phyloP scores from a whole-genome alignment of 23 tunicate species.

The Trididemnum nubilum region DNA sequence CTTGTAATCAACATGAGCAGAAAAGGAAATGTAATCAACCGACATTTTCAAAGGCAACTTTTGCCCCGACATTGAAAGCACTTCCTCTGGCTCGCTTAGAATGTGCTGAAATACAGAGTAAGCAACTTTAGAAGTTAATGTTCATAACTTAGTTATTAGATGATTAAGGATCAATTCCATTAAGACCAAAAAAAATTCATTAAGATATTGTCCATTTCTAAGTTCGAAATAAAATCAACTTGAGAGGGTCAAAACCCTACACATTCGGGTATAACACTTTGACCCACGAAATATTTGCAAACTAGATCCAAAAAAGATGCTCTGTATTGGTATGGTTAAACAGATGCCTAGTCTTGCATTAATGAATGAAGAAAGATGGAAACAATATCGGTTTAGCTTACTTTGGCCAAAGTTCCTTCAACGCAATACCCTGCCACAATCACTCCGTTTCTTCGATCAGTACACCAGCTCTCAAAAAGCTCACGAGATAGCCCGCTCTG shows the following conservation, averaged over 20 bases:
- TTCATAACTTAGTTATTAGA: not conserved
- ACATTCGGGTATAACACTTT: no score
- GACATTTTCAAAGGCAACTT: conserved; percentile 83
- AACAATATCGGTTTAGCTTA: conserved; percentile 5
- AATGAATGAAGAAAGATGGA: not conserved
- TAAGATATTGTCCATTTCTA: no score
- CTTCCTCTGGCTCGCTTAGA: conserved; percentile 86
- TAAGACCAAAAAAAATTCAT: no score
- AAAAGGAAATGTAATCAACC: conserved; percentile 94
- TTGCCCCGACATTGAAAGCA: conserved; percentile 78
- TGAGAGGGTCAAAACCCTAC: no score
- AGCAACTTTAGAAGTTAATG: no score
- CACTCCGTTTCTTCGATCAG: conserved; percentile 73
- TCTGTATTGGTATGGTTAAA: no score
- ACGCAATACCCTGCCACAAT: conserved; percentile 96
- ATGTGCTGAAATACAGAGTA: conserved; percentile 87
- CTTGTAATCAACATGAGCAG: conserved; percentile 94
- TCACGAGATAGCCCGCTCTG: conserved; percentile 90
- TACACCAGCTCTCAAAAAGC: conserved; percentile 91
- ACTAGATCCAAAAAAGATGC: no score
- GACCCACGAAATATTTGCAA: no score
- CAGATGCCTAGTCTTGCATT: no score
- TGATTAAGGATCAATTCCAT: not conserved
- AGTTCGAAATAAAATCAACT: no score
- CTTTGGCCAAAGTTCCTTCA: conserved; percentile 96